Percentiles rank a stretch among this genome's conserved stretches.
phyloP scores from a whole-genome alignment of 1,140 invertebrate species.

The Bacillus rossius region DNA sequence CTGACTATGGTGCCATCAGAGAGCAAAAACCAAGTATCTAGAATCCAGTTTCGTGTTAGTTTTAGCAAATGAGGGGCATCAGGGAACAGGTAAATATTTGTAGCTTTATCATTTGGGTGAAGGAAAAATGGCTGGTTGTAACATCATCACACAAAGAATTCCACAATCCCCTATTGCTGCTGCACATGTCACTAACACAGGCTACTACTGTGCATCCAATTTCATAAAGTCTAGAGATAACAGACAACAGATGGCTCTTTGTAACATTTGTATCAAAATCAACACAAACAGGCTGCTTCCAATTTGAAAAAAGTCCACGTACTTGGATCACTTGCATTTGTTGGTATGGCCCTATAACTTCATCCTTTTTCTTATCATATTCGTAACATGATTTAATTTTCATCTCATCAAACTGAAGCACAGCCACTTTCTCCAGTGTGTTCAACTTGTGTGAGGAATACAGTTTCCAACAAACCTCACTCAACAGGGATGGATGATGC shows the following conservation, averaged over 20 bases:
- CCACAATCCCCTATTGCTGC: constrained; percentile 32
- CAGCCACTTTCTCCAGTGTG: constrained; percentile 22
- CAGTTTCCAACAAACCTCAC: neutral
- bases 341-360: constrained; percentile 35
- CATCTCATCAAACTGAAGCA: constrained; percentile 34
- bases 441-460: constrained; percentile 15
- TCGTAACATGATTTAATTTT: constrained; percentile 32
- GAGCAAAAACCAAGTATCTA: constrained; percentile 26
- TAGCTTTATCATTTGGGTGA: constrained; percentile 19
- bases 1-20: constrained; percentile 15
- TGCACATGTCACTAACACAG: constrained; percentile 31
- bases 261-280: constrained; percentile 36
- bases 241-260: constrained; percentile 12
- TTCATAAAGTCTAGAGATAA: constrained; percentile 30
- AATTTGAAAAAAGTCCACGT: constrained; percentile 31
- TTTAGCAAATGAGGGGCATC: constrained; percentile 31
- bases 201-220: constrained; percentile 30
- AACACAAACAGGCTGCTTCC: constrained; percentile 38
- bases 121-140: constrained; percentile 16
- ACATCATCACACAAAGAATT: constrained; percentile 22
- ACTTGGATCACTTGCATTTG: constrained; percentile 34
- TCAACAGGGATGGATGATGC: too few relatives aligned
- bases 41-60: constrained; percentile 28
- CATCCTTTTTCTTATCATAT: constrained; percentile 32
- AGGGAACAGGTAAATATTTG: constrained; percentile 25